phyloP scores from a whole-genome alignment of 2,113 vertebrate genomes.

The Microtus montanus region DNA sequence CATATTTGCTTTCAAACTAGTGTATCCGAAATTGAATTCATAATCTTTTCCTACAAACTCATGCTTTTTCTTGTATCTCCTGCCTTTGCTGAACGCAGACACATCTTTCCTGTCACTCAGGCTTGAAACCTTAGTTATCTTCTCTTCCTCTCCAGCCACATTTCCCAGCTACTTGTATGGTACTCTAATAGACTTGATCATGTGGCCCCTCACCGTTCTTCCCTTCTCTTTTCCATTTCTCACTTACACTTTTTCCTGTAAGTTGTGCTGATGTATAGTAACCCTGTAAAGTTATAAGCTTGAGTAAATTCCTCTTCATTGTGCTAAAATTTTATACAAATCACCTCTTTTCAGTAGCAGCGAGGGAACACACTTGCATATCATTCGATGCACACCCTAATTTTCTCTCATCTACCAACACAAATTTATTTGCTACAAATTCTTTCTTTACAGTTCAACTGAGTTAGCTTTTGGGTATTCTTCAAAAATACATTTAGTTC shows the following conservation, averaged over 20 bases:
- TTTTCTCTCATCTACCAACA: neutral
- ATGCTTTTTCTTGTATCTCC: constrained; percentile 14
- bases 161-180: neutral
- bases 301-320: neutral
- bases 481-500: constrained; percentile 35
- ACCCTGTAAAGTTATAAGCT: constrained; percentile 23
- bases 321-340: neutral
- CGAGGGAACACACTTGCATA: neutral
- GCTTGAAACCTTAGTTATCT: constrained; percentile 20
- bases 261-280: constrained; percentile 28
- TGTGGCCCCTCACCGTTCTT: neutral
- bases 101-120: neutral
- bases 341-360: neutral
- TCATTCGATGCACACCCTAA: neutral
- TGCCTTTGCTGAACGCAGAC: constrained; percentile 16
- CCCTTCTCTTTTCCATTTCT: neutral
- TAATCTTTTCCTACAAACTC: constrained; percentile 20
- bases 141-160: neutral
- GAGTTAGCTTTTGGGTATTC: neutral
- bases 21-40: constrained; percentile 49
- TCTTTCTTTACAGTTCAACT: neutral
- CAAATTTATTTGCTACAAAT: neutral
- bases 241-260: constrained; percentile 20
- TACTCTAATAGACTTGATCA: neutral
- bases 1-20: constrained; percentile 47